Base-by-base conservation (phyloP, 1,140 invertebrate genomes). In the Lysiphlebus fabarum region DNA sequence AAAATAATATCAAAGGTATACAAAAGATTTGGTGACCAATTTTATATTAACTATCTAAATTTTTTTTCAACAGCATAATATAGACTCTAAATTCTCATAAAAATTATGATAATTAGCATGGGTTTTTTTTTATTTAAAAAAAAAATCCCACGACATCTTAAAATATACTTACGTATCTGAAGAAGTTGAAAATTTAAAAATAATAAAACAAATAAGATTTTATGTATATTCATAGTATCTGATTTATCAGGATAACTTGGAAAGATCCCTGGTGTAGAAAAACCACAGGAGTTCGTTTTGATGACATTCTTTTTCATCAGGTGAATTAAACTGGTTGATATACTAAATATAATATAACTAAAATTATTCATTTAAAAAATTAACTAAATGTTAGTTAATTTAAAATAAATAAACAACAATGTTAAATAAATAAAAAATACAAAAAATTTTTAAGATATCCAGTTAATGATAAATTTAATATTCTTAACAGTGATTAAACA, bases 241-340 rank as follows among this genome's bases (percentile, higher is more conserved):
- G 56, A 58, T 58, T 67, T 63, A 67, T 65, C 54, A 67, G 58
- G 43, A 56, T 60, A 44, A 51, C 56, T 49, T 48, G 5, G 17
- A 36, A 48, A 37, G 41, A 61, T 56, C 51, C 58, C 51, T 37
- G 17, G 58, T 61, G 59, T 50, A 45, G 59, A 61, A 61, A 61
- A 44, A 45, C 37, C 37, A 14, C 44, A 40, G 36, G 41, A 42
- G 50, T 47, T 47, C 41, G 42, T 10, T 43, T 36, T 40, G 45
- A 34, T 41, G 51, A 54, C 58, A 59, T 59, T 50, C 42, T 45
- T 50, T 7, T 26, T 26, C 59, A 11, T 49, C 53, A 42, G 47
- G 53, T 26, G 47, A 44, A 11, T 36, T 34, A 37, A 48, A 36
- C 17, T 26, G 17, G 17, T 26, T 26, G 17, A 26, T 26, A 26